These are phyloP conservation scores for Promerops cafer DNA, from an alignment of 2,113 vertebrate genomes.

Conservation along the genomic window DNA sequence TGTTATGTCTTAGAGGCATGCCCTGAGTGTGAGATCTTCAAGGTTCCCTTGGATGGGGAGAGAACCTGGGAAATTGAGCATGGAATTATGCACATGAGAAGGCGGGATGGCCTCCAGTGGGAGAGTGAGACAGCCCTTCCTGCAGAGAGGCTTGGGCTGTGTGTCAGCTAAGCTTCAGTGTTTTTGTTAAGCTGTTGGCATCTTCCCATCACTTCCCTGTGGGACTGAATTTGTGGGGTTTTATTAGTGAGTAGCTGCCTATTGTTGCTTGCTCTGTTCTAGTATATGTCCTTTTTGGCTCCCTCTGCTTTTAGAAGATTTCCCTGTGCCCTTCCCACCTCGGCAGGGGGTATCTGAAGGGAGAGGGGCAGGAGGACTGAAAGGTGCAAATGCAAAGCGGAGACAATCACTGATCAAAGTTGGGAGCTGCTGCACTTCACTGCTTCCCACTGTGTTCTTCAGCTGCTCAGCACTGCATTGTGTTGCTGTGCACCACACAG, in stretches of 20 bases:
- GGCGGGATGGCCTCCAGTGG: not conserved
- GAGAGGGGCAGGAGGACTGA: not conserved
- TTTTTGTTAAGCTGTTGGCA: not conserved
- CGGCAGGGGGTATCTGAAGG: rapidly evolving
- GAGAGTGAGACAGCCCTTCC: not conserved
- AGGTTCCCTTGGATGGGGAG: not conserved
- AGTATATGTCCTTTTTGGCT: not conserved
- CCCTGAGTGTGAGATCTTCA: not conserved
- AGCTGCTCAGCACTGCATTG: not conserved
- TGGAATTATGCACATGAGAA: not conserved
- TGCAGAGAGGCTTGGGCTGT: not conserved
- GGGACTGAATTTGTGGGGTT: not conserved
- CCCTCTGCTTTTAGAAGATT: not conserved
- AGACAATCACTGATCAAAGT: not conserved
- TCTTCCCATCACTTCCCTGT: not conserved
- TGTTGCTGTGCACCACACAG: not conserved
- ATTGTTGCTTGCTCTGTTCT: not conserved
- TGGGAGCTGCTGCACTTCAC: not conserved
- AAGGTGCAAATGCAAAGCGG: not conserved
- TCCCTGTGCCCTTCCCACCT: not conserved
- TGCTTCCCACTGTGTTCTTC: not conserved
- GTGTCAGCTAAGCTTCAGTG: not conserved
- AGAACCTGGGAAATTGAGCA: not conserved
- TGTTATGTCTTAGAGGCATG: not conserved
- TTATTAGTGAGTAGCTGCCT: not conserved